These are phyloP conservation scores for Formica selysi DNA, from an alignment of 1,140 invertebrate genomes.

Conservation along the genomic window DNA sequence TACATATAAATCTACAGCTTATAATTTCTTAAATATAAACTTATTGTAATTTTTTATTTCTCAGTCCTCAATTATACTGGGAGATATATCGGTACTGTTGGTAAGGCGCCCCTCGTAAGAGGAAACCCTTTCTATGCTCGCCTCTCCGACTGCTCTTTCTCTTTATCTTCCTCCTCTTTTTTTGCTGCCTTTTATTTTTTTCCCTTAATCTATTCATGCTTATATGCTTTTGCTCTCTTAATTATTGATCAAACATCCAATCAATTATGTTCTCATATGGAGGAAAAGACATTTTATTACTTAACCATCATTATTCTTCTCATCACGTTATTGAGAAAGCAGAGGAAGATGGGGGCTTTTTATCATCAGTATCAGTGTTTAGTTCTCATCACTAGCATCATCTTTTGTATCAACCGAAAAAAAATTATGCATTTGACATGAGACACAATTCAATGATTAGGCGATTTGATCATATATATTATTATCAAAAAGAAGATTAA, in stretches of 20 bases:
- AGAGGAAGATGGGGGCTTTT: conserved; percentile 79
- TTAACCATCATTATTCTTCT: conserved; percentile 41
- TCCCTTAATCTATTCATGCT: conserved; percentile 67
- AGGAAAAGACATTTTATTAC: conserved; percentile 55
- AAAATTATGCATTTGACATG: conserved; percentile 53
- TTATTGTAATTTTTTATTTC: conserved; percentile 81
- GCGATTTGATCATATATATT: conserved; percentile 45
- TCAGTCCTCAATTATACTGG: conserved; percentile 85
- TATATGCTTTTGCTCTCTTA: conserved; percentile 65
- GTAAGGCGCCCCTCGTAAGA: conserved; percentile 83
- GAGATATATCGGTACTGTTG: conserved; percentile 85
- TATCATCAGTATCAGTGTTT: conserved; percentile 83
- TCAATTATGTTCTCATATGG: conserved; percentile 30
- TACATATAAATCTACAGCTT: conserved; percentile 46
- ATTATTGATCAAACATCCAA: conserved; percentile 48
- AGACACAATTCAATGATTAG: conserved; percentile 61
- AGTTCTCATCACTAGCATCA: conserved; percentile 73
- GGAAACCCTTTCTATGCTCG: conserved; percentile 77
- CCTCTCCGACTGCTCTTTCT: conserved; percentile 70
- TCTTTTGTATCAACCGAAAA: conserved; percentile 62
- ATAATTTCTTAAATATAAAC: conserved; percentile 67
- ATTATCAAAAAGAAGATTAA: conserved; percentile 23
- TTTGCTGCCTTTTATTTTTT: conserved; percentile 60
- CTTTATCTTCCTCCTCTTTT: conserved; percentile 60
- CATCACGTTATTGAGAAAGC: conserved; percentile 64